Conservation (phyloP, 2,888 invertebrate species). For the Tyria jacobaeae region DNA sequence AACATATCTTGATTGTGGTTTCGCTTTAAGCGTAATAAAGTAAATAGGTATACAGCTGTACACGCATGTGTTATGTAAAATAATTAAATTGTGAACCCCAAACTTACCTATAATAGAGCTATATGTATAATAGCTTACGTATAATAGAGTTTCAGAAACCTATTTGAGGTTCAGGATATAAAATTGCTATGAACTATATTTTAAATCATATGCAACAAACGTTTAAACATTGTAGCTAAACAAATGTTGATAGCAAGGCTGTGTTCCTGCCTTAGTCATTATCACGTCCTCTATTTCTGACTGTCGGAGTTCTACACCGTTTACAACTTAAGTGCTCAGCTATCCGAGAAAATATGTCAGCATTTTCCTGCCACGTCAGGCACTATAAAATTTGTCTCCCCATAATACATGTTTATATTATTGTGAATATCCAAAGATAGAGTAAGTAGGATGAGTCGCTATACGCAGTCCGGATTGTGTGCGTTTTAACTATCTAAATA, state of each 20-base stretch:
- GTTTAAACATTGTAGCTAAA: too few species aligned
- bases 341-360: not conserved
- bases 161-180: too few species aligned
- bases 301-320: not conserved
- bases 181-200: too few species aligned
- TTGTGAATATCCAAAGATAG: not conserved
- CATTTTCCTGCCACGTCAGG: not conserved
- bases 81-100: too few species aligned
- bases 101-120: too few species aligned
- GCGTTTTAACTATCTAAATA: not conserved
- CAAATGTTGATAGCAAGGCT: not conserved
- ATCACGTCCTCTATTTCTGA: not conserved
- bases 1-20: not conserved
- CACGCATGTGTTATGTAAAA: too few species aligned
- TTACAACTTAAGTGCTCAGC: not conserved
- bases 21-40: not conserved
- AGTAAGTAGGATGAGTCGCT: not conserved
- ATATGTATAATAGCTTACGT: too few species aligned
- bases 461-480: not conserved
- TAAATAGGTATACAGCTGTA: too few species aligned
- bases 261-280: not conserved
- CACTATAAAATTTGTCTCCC: too few species aligned
- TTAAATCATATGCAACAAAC: too few species aligned
- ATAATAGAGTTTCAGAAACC: too few species aligned
- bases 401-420: too few species aligned